Conservation (phyloP, 2,888 invertebrate genomes). For the Leptura quadrifasciata region DNA sequence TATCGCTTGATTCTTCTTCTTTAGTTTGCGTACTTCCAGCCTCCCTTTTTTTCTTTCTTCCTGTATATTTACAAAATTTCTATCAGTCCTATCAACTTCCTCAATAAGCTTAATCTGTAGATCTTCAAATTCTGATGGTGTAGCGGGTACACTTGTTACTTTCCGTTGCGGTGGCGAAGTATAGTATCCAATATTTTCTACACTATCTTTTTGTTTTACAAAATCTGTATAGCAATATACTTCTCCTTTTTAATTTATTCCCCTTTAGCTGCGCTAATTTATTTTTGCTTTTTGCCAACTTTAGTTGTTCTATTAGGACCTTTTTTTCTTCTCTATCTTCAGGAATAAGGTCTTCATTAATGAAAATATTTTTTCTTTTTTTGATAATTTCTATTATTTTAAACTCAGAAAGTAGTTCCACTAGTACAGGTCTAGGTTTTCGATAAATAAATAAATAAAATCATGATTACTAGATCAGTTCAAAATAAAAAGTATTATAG, state of each 20-base stretch:
- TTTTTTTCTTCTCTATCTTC: slow-evolving; percentile 23
- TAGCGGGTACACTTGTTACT: not conserved
- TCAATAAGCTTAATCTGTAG: not conserved
- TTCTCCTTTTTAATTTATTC: not conserved
- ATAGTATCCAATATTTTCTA: not conserved
- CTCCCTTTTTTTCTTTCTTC: not conserved
- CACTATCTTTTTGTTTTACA: not conserved
- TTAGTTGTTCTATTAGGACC: slow-evolving; percentile 7
- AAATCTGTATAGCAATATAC: not conserved
- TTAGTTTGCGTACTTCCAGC: not conserved
- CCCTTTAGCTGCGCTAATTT: slow-evolving; percentile 12
- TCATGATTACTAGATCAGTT: too few relatives aligned
- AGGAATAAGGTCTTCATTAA: slow-evolving; percentile 4
- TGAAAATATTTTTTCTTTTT: slow-evolving; percentile 48
- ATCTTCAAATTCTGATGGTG: not conserved
- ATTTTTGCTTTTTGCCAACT: slow-evolving; percentile 23
- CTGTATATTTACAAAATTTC: not conserved
- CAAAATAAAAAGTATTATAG: too few relatives aligned
- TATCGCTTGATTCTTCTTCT: not conserved
- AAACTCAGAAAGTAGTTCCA: not conserved
- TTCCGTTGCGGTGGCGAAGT: not conserved
- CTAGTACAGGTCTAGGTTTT: not conserved
- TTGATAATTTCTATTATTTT: not conserved
- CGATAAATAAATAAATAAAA: too few relatives aligned
- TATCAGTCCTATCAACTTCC: not conserved